Evolutionary conservation across 2,888 invertebrate genomes (phyloP).

Genomic region (Lissocephala sabroskyi): DNA sequence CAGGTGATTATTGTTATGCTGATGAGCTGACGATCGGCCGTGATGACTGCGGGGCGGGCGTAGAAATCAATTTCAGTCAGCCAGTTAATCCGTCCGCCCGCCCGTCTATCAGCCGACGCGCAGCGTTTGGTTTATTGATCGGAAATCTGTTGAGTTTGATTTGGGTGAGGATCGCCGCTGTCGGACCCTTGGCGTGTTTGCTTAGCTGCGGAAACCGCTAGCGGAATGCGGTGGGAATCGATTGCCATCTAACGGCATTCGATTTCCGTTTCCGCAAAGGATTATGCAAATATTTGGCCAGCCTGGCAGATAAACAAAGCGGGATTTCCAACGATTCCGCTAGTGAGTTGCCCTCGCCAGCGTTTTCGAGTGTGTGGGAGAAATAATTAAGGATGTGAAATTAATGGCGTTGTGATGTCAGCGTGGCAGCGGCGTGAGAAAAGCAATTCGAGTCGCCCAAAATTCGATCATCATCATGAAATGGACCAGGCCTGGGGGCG

Average conservation of each 20-base stretch:
- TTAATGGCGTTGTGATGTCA: constrained; percentile 58
- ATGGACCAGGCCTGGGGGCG: constrained; percentile 16
- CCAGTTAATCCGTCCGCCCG: constrained; percentile 24
- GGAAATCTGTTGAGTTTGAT: constrained; percentile 38
- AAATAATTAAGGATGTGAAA: constrained; percentile 27
- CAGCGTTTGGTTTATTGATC: constrained; percentile 22
- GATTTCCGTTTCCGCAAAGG: constrained; percentile 48
- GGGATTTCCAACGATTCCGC: too few species aligned
- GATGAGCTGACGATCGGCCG: constrained; percentile 36
- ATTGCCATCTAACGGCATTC: constrained; percentile 9
- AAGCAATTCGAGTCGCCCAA: constrained; percentile 1
- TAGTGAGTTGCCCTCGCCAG: too few species aligned
- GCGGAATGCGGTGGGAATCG: constrained; percentile 2
- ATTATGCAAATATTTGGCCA: constrained; percentile 54
- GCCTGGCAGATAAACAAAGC: not conserved
- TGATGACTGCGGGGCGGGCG: constrained; percentile 18
- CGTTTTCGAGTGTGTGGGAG: constrained; percentile 35
- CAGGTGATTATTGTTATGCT: constrained; percentile 45
- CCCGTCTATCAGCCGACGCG: not conserved
- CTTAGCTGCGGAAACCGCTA: constrained; percentile 35
- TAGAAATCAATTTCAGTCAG: constrained; percentile 45
- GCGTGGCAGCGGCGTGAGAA: constrained; percentile 37
- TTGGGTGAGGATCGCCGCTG: constrained; percentile 19
- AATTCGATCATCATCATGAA: constrained; percentile 27
- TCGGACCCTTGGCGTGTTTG: constrained; percentile 37